These are phyloP conservation scores for Osmerus mordax DNA, from an alignment of 2,113 vertebrate species.

Conservation along the genomic window DNA sequence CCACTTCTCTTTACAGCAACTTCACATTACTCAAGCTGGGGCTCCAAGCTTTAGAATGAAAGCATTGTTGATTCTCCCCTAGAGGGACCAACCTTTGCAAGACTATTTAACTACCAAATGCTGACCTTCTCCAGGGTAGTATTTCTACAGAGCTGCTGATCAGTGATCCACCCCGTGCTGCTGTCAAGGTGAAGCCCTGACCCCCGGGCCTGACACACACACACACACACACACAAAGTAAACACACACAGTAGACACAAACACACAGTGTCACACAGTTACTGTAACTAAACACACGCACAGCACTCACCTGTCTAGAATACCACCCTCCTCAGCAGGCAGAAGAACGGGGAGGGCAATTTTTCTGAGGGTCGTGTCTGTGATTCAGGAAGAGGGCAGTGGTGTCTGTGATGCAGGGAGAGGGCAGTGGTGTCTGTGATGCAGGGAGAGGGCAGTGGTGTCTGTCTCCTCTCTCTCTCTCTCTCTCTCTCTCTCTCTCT, in stretches of 20 bases:
- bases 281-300: no score
- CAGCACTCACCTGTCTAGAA: no score
- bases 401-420: no score
- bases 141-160: slow-evolving; percentile 41
- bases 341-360: no score
- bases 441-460: no score
- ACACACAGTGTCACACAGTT: no score
- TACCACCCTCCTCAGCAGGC: no score
- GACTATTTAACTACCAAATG: slow-evolving; percentile 50
- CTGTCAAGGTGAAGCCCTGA: slow-evolving; percentile 23
- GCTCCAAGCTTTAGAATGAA: slow-evolving; percentile 11
- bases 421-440: no score
- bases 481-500: no score
- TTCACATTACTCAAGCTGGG: not conserved
- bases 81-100: slow-evolving; percentile 33
- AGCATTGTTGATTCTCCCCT: slow-evolving; percentile 40
- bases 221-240: not conserved
- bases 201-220: not conserved
- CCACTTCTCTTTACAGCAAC: not conserved
- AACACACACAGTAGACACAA: not conserved
- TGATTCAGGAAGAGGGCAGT: no score
- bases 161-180: slow-evolving; percentile 33
- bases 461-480: no score
- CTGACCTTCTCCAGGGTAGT: slow-evolving; percentile 39
- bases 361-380: no score